phyloP scores from a whole-genome alignment of 2,888 invertebrate genomes.

The Terebella lapidaria region DNA sequence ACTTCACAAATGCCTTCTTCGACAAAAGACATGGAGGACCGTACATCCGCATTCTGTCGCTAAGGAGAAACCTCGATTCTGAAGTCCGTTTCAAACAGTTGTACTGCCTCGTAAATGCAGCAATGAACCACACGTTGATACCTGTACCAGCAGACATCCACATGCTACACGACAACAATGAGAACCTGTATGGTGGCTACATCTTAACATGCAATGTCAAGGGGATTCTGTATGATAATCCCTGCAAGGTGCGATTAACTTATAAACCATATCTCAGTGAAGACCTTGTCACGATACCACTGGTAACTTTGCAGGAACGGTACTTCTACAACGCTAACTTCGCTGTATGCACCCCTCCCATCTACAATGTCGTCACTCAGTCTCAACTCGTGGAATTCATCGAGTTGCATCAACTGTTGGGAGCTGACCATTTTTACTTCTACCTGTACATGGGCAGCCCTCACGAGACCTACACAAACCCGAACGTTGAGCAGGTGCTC shows the following conservation, averaged over 20 bases:
- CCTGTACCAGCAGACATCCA: neutral
- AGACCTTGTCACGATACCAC: neutral
- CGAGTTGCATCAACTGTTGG: conserved; percentile 37
- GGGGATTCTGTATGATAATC: neutral
- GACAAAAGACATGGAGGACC: neutral
- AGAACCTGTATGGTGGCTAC: conserved; percentile 3
- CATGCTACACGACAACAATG: conserved; percentile 1
- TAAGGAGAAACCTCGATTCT: neutral
- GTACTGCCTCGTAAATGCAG: conserved; percentile 2
- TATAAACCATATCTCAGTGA: neutral
- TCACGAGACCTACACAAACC: neutral
- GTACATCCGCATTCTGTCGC: neutral
- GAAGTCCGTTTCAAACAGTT: neutral
- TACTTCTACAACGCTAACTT: conserved; percentile 19
- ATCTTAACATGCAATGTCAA: neutral
- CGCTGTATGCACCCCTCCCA: conserved; percentile 42
- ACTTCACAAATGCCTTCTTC: conserved; percentile 4
- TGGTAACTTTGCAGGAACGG: neutral
- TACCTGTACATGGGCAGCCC: conserved; percentile 28
- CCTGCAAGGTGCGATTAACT: conserved; percentile 3
- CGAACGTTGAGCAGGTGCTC: neutral
- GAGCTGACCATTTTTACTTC: conserved; percentile 42
- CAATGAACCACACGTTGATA: conserved; percentile 1
- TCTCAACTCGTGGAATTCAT: conserved; percentile 38
- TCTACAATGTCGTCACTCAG: conserved; percentile 34